Conservation (phyloP, 37 sponge, comb jelly and placozoan species). For the Aphrocallistes beatrix region DNA sequence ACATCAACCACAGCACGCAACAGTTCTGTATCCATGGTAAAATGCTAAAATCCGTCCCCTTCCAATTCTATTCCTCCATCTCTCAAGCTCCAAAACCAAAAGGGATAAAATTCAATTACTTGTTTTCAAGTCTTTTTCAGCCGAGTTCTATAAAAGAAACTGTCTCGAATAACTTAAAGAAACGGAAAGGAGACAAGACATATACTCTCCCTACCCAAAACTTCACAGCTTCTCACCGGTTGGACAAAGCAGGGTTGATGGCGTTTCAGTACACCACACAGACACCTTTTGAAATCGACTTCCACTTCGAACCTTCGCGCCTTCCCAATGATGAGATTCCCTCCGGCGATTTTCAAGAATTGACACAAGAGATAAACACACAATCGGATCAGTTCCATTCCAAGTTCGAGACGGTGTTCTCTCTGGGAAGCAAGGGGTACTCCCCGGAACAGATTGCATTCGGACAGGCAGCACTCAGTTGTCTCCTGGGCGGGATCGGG, state of each 20-base stretch:
- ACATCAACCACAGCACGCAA: background rate
- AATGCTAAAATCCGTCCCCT: background rate
- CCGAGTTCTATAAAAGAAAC: background rate
- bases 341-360: background rate
- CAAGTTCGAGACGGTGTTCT: slow-evolving; percentile 35
- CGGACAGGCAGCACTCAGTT: slow-evolving; percentile 84
- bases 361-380: background rate
- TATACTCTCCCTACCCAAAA: background rate
- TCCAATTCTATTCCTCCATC: background rate
- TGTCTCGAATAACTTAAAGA: background rate
- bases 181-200: background rate
- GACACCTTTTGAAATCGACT: slow-evolving; percentile 59
- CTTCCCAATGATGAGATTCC: background rate
- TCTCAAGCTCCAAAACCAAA: background rate
- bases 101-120: background rate
- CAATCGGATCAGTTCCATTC: background rate
- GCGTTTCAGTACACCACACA: slow-evolving; percentile 36
- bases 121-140: background rate
- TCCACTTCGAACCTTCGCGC: slow-evolving; percentile 34
- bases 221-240: background rate
- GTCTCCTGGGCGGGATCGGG: slow-evolving; percentile 90
- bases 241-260: slow-evolving; percentile 6
- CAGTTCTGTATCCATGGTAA: background rate
- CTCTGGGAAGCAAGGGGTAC: slow-evolving; percentile 46
- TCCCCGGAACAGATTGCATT: slow-evolving; percentile 46